These are phyloP conservation scores for Gandaritis pyraliata DNA, from an alignment of 2,888 invertebrate genomes.

Conservation along the genomic window DNA sequence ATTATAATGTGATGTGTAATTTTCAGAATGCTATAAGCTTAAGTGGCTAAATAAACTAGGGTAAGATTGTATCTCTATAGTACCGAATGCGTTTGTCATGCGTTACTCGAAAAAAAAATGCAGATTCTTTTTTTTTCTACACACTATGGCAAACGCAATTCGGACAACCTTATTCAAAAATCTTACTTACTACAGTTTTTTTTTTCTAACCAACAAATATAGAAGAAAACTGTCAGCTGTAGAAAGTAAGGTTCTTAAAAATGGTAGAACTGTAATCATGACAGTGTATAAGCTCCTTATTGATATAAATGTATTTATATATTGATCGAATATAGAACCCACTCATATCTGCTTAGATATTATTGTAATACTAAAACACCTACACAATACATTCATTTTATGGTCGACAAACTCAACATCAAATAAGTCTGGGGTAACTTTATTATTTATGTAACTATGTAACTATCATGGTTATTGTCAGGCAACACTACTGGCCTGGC, in stretches of 20 bases:
- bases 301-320: conserved; percentile 56
- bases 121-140: conserved; percentile 17
- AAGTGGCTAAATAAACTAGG: conserved; percentile 73
- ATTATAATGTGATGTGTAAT: conserved; percentile 63
- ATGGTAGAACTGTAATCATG: conserved; percentile 51
- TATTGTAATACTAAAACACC: conserved; percentile 45
- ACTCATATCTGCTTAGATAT: conserved; percentile 80
- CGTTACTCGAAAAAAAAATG: conserved; percentile 32
- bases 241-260: conserved; percentile 6
- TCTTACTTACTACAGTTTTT: conserved; percentile 9
- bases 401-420: neutral
- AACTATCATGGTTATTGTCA: too few relatives aligned
- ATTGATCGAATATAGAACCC: conserved; percentile 65
- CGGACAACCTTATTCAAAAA: conserved; percentile 16
- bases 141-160: conserved; percentile 38
- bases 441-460: too few relatives aligned
- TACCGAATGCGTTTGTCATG: conserved; percentile 42
- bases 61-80: conserved; percentile 71
- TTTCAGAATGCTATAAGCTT: conserved; percentile 76
- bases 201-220: neutral
- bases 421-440: too few relatives aligned
- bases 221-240: conserved; percentile 4
- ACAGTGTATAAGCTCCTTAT: conserved; percentile 66
- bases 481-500: too few relatives aligned
- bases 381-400: neutral